Evolutionary conservation across 2,113 vertebrate species (phyloP).

Genomic region (Lepus americanus): DNA sequence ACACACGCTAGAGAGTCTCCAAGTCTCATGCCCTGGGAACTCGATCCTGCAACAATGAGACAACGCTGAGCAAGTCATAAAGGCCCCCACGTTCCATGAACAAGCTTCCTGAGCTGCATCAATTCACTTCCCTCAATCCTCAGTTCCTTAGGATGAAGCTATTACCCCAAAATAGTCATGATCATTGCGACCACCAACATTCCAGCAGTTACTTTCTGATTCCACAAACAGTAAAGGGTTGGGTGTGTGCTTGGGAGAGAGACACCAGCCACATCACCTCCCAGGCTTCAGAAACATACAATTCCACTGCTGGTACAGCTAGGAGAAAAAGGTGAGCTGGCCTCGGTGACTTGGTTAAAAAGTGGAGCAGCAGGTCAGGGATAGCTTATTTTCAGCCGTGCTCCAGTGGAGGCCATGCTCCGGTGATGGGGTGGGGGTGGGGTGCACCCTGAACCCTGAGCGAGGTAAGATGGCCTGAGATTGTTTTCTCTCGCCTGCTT

Average conservation of each 20-base stretch:
- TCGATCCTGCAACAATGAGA: neutral
- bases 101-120: neutral
- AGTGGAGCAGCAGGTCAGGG: rapidly evolving
- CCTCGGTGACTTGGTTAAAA: neutral
- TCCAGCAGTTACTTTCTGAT: neutral
- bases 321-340: neutral
- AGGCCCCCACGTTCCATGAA: neutral
- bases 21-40: slow-evolving; percentile 15
- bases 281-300: rapidly evolving
- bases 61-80: neutral
- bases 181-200: neutral
- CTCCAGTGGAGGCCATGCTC: neutral
- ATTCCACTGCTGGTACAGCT: neutral
- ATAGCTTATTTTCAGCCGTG: neutral
- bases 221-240: neutral
- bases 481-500: slow-evolving; percentile 8
- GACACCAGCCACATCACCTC: neutral
- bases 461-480: slow-evolving; percentile 6
- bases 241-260: neutral
- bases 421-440: neutral
- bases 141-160: neutral
- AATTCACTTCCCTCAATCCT: neutral
- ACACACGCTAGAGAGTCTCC: neutral
- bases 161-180: neutral
- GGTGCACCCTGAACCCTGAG: neutral